Conservation (phyloP, 2,797 vertebrate species). For the Cuniculus paca region DNA sequence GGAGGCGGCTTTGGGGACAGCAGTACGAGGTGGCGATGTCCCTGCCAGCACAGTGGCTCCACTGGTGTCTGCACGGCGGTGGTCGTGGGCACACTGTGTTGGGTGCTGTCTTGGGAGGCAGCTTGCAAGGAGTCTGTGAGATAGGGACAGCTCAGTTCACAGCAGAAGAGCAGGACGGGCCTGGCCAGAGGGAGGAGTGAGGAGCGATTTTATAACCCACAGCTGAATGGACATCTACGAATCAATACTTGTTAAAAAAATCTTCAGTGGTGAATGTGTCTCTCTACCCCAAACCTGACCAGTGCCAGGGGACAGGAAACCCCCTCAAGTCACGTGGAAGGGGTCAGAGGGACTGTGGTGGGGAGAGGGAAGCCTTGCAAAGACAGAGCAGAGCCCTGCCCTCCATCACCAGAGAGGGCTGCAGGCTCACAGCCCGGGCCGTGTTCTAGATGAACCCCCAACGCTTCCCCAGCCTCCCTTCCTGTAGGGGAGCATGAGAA, state of each 20-base stretch:
- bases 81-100: slow-evolving; percentile 19
- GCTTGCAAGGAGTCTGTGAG: slow-evolving; percentile 63
- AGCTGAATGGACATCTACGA: not conserved
- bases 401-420: not conserved
- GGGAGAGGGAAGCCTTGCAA: not conserved
- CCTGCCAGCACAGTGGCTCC: slow-evolving; percentile 66
- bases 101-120: slow-evolving; percentile 40
- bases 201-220: not conserved
- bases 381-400: not conserved
- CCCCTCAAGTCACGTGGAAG: not conserved
- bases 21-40: not conserved
- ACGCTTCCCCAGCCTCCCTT: not conserved
- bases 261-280: not conserved
- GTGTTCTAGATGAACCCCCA: not conserved
- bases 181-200: not conserved
- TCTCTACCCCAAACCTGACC: not conserved
- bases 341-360: not conserved
- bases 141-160: slow-evolving; percentile 68
- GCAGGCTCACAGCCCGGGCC: not conserved
- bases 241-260: not conserved
- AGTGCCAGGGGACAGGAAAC: not conserved
- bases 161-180: not conserved
- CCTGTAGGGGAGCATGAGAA: too few relatives aligned
- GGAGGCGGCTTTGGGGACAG: too few relatives aligned
- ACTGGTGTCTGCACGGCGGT: slow-evolving; percentile 26